These are phyloP conservation scores for human (Homo sapiens) DNA, from an alignment of 2,113 vertebrate species.

Conservation along the genomic window GRCh38 chr17:62673001-62673500, in stretches of 20 bases:
- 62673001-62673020: neutral
- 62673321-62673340: neutral
- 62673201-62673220: neutral
- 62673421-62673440: no score
- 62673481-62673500: neutral
- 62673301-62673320: neutral
- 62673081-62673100: neutral
- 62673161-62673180: neutral
- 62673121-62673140: neutral
- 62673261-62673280: no score
- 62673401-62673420: neutral
- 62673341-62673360: neutral
- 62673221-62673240: neutral
- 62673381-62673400: neutral
- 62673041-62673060: neutral
- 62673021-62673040: neutral
- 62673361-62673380: neutral
- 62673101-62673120: neutral
- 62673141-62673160: neutral
- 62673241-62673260: neutral
- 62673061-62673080: neutral
- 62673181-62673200: neutral
- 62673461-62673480: neutral
- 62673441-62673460: neutral
- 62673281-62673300: no score